phyloP scores from a whole-genome alignment of 2,888 invertebrate species.

The Euzetes globulus region DNA sequence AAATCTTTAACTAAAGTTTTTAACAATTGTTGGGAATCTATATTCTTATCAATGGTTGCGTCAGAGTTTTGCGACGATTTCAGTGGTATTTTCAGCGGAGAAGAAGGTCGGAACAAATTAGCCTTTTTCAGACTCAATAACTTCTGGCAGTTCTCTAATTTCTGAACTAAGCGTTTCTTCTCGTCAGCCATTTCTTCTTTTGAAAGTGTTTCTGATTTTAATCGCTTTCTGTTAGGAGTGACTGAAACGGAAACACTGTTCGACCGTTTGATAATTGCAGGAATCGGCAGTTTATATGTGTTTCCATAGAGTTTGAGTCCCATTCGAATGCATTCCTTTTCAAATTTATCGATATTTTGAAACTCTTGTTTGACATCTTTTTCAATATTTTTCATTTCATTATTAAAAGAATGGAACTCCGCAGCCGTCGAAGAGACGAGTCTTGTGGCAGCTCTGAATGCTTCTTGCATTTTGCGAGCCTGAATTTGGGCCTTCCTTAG shows the following conservation, averaged over 20 bases:
- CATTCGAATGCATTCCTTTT: slow-evolving; percentile 15
- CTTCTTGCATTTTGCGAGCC: slow-evolving; percentile 27
- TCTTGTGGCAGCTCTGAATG: slow-evolving; percentile 17
- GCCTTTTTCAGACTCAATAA: neutral
- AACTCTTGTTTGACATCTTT: neutral
- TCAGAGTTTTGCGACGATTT: neutral
- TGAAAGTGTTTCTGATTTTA: neutral
- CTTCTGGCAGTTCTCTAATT: neutral
- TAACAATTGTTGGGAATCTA: neutral
- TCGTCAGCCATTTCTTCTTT: slow-evolving; percentile 15
- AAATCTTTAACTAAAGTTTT: neutral
- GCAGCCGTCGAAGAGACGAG: slow-evolving; percentile 19
- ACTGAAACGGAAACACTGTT: neutral
- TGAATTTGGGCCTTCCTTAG: slow-evolving; percentile 6
- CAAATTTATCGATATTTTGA: neutral
- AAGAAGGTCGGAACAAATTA: neutral
- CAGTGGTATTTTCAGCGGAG: neutral
- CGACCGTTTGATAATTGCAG: neutral
- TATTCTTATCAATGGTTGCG: neutral
- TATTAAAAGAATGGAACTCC: neutral
- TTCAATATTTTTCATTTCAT: slow-evolving; percentile 3
- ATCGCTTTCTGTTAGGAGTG: neutral
- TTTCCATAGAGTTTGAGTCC: slow-evolving; percentile 10
- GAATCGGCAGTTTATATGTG: neutral
- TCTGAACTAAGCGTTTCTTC: slow-evolving; percentile 3